Evolutionary conservation across 2,113 vertebrate genomes (phyloP), one percentile per base, ranked within the genome.

Genomic region (Lamprotornis superbus): DNA sequence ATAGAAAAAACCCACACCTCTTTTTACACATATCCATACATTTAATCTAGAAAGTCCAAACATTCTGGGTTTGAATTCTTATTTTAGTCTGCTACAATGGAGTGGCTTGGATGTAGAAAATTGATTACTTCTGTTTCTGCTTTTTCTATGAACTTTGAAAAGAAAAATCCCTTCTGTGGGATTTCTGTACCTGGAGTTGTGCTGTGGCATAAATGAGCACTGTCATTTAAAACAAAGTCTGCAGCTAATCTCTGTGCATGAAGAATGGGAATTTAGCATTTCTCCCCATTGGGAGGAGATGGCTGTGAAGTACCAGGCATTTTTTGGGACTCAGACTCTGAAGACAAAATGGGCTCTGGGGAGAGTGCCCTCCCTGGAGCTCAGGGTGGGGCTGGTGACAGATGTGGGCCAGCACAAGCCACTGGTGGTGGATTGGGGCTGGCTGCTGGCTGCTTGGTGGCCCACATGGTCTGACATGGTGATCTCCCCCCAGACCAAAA

Each of bases 401-500:
- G 78, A 40, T 94, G 89, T 33, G 37, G 88, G 88, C 69, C 84
- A 84, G 82, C 63, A 31, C 13, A 3, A 59, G n/a, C 18, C 47
- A 2, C 53, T 39, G 31, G 69, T 86, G 76, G 56, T 56, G 42
- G 80, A 75, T 39, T 25, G 80, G 82, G 85, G 92, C 75, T 1
- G 31, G 52, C 85, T 92, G 86, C 63, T 79, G 94, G 93, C 59
- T 93, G 71, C 55, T 61, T 64, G 71, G 76, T 75, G 70, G 87
- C 82, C 79, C 37, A 2, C 40, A 2, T 53, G 86, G 14, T 92
- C 56, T 56, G 79, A 70, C 50, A 39, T 0, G 17, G 27, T 60
- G n/a, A 87, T 71, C 59, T 59, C 27, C 61, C 75, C 5, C 5
- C 63, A 71, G 22, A 2, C 42, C 5, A 5, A 9, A 13, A 35